Conservation (phyloP, 2,797 vertebrate genomes). For the Cheirogaleus major region DNA sequence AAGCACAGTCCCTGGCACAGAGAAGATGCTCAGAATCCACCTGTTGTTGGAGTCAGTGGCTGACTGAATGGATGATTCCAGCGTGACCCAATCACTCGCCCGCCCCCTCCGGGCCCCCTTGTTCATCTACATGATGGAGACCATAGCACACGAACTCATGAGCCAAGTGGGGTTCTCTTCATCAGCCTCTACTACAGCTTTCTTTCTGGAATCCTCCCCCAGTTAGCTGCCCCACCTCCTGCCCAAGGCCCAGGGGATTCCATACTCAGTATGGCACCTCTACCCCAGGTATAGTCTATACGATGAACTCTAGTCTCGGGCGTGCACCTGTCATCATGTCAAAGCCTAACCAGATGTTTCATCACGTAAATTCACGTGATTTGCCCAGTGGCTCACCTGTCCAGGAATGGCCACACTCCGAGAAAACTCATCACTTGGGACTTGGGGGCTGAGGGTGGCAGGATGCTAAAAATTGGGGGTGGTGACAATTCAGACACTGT, state of each 20-base stretch:
- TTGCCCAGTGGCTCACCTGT: not conserved
- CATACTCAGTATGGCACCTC: fast-evolving
- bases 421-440: not conserved
- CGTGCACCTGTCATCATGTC: not conserved
- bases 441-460: fast-evolving
- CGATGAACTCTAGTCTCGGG: fast-evolving
- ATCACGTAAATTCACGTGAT: fast-evolving
- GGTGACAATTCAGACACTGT: not conserved
- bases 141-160: not conserved
- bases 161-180: not conserved
- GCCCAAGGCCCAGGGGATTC: not conserved
- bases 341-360: not conserved
- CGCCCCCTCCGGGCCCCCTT: not conserved
- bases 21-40: not conserved
- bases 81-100: not conserved
- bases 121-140: not conserved
- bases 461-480: not conserved
- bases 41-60: not conserved
- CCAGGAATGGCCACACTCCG: not conserved
- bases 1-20: not conserved
- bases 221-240: not conserved
- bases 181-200: not conserved
- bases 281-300: not conserved
- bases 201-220: not conserved
- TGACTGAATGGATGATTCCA: not conserved